Base-by-base conservation (phyloP, 2,797 vertebrate species). In the Notolepis coatsorum region DNA sequence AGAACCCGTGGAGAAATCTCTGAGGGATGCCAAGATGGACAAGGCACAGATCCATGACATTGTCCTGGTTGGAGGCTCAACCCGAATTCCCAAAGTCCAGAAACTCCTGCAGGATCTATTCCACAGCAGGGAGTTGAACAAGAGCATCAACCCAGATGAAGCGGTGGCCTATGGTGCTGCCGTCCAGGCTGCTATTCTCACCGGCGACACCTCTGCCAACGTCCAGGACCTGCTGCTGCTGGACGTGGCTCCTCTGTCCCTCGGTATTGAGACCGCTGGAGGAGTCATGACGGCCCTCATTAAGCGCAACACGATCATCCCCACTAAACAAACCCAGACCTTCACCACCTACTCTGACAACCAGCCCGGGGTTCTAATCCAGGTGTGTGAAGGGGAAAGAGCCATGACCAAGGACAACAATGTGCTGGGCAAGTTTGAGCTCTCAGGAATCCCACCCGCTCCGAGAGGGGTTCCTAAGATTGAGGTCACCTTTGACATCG, bases 401-500 rank as follows among this genome's bases (percentile, higher is more conserved):
- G 75, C 83, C 80, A 81, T 85, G 83, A 85, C 83, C 31, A 79
- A 75, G 53, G 83, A 85, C 68, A 84, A 85, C 73, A 79, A 85
- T 46, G 73, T 77, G 61, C 69, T 85, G 65, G 84, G 80, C 54
- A 69, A 62, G 49, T 86, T 86, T 47, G 76, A 84, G 35, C 67
- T 86, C 55, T 15, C 67, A 0, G 84, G 84, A 47, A 78, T 86
- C 57, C 79, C 77, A 0, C 84, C 81, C 0, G 76, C 83, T 5
- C 73, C 82, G 1, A 58, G 80, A 28, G 82, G 78, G 3, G 82
- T 85, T 50, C 80, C 80, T 0, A 78, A 80, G 71, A 76, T 84
- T 15, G 61, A 82, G 52, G 79, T 85, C 55, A 84, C 83, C 58
- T 85, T 85, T 9, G 78, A 81, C 27, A 25, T 85, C 1, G 80